Base-by-base conservation (phyloP, 2,113 vertebrate species). In the Telmatochromis sp. region DNA sequence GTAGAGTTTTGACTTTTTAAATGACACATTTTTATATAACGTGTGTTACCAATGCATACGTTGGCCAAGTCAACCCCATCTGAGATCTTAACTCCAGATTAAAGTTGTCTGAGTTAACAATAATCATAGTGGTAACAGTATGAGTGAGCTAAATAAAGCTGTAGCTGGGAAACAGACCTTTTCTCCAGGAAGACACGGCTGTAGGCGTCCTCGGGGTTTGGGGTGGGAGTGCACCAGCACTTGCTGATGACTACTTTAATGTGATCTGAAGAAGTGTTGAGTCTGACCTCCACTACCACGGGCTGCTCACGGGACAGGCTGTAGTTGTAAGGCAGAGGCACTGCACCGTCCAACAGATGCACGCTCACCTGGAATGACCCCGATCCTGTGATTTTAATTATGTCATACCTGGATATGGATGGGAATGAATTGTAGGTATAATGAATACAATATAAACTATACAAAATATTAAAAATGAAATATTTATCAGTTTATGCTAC, bases 151-250 rank as follows among this genome's bases (percentile, higher is more conserved):
- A 47, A 47, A 47, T 7, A 75, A 75, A 7, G 58, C 2, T 54
- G 49, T 35, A 80, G 7, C 49, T 80, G 68, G 17, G 6, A 80
- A 42, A 28, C 87, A 42, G 86, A 98, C 98, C 98, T 97, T 92
- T 97, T 96, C 81, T 96, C 96, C 89, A 98, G 95, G 89, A 98
- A 98, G 81, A 87, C n/a, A 23, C 96, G 90, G 14, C 87, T 90
- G 65, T 84, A 12, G 0, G 79, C 17, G 82, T 96, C 96, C 23
- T n/a, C 1, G 13, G 97, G 94, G 26, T 96, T 94, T 12, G 78
- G 95, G 51, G 95, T 96, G 3, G 97, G 96, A 0, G 98, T 98
- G 2, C 96, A 97, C 98, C 98, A 99, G 95, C 98, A 99, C 83
- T 96, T 96, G 4, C 94, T 95, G 85, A 98, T 96, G 58, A 98